Conservation (phyloP, 1,140 invertebrate species). For the Drosophila melanogaster region DNA sequence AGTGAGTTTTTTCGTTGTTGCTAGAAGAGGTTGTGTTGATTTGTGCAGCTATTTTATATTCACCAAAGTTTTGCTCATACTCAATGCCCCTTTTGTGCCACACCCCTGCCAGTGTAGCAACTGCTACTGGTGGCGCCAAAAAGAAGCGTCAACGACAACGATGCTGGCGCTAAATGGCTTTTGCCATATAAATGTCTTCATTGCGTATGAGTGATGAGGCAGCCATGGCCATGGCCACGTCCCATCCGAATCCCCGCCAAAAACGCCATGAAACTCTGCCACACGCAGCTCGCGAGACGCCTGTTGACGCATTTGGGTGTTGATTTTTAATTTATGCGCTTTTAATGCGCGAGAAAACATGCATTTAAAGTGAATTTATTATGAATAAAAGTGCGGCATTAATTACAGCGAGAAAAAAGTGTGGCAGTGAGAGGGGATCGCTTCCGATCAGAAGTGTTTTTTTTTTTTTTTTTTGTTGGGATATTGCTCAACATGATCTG, state of each 20-base stretch:
- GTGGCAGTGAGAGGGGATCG: background rate
- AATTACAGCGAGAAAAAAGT: slow-evolving; percentile 44
- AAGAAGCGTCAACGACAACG: slow-evolving; percentile 43
- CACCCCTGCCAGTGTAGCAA: background rate
- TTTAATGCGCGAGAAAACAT: slow-evolving; percentile 80
- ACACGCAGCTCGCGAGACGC: slow-evolving; percentile 45
- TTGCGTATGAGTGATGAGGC: slow-evolving; percentile 80
- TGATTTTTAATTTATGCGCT: slow-evolving; percentile 82
- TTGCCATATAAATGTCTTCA: slow-evolving; percentile 83
- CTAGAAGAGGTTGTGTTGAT: too few species aligned
- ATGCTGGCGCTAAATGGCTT: slow-evolving; percentile 69
- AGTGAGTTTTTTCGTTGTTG: too few species aligned
- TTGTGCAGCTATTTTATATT: too few species aligned
- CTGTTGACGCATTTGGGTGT: slow-evolving; percentile 76
- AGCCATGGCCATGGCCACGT: slow-evolving; percentile 45
- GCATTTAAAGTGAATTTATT: slow-evolving; percentile 81
- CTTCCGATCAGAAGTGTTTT: slow-evolving; percentile 44
- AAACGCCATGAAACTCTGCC: slow-evolving; percentile 9
- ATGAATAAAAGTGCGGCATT: slow-evolving; percentile 77
- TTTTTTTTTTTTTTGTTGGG: background rate
- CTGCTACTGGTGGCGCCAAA: slow-evolving; percentile 40
- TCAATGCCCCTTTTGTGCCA: background rate
- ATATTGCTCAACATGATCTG: slow-evolving; percentile 50
- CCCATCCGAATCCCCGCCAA: background rate
- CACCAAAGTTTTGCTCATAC: too few species aligned